Conservation (phyloP, 2,797 vertebrate species). For the Micrastur ruficollis region DNA sequence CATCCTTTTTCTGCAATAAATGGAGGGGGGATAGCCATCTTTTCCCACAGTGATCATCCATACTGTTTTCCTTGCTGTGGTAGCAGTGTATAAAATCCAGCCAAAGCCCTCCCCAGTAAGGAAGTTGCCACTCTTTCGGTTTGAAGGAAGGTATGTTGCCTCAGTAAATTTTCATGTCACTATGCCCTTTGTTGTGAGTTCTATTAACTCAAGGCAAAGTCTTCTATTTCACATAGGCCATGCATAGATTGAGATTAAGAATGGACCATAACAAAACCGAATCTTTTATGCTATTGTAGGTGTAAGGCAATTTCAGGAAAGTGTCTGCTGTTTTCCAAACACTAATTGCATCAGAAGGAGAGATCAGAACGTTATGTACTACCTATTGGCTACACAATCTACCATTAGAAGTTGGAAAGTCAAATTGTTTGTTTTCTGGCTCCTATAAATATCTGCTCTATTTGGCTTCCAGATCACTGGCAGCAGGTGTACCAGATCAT, state of each 20-base stretch:
- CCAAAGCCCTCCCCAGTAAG: not conserved
- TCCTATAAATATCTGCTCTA: constrained; percentile 16
- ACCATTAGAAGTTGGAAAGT: not conserved
- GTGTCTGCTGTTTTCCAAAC: not conserved
- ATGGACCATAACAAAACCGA: not conserved
- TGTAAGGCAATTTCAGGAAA: not conserved
- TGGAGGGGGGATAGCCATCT: not conserved
- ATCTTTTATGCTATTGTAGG: not conserved
- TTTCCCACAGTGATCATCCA: not conserved
- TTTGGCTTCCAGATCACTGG: not conserved
- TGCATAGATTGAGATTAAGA: not conserved
- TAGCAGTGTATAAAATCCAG: not conserved
- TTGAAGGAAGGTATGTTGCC: not conserved
- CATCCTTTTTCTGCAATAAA: not conserved
- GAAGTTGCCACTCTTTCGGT: not conserved
- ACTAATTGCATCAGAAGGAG: not conserved
- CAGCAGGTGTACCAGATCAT: not conserved
- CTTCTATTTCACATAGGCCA: not conserved
- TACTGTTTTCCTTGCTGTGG: not conserved
- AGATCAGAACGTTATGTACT: not conserved
- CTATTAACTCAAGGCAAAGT: not conserved
- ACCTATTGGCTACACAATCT: not conserved
- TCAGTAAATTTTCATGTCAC: not conserved
- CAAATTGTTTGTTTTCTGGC: not conserved
- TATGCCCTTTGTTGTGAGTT: not conserved